Conservation (phyloP, 2,113 vertebrate genomes). For the Oryzias curvinotus region DNA sequence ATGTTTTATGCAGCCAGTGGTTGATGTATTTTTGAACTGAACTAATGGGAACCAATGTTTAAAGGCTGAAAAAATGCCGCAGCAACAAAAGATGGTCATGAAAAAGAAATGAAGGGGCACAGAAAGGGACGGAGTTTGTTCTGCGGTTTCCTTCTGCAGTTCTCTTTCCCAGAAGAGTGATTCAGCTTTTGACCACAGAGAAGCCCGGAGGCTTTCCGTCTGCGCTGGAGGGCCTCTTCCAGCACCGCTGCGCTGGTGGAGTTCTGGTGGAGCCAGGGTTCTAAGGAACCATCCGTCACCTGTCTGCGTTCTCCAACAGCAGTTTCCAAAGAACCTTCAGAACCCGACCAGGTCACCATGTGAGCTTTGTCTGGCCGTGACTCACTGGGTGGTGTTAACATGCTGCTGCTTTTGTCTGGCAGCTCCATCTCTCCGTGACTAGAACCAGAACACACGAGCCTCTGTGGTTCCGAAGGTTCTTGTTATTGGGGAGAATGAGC, state of each 20-base stretch:
- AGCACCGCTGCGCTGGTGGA: slow-evolving; percentile 14
- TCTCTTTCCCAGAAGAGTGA: slow-evolving; percentile 74
- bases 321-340: no score
- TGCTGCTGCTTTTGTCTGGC: slow-evolving; percentile 34
- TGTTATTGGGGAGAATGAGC: no score
- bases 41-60: neutral
- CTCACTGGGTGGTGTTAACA: slow-evolving; percentile 22
- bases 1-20: neutral
- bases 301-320: neutral
- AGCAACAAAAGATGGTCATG: neutral
- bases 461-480: neutral
- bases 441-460: slow-evolving; percentile 18
- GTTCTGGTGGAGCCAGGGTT: neutral
- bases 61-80: slow-evolving; percentile 1
- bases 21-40: neutral
- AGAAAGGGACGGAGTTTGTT: slow-evolving; percentile 8
- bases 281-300: neutral
- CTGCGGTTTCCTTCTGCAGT: slow-evolving; percentile 43
- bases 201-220: slow-evolving; percentile 61
- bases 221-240: slow-evolving; percentile 46
- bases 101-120: neutral
- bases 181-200: slow-evolving; percentile 68
- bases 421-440: slow-evolving; percentile 4
- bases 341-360: slow-evolving; percentile 1
- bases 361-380: slow-evolving; percentile 22